Evolutionary conservation across 1,140 invertebrate species (phyloP).

Genomic region (Agrilus planipennis): DNA sequence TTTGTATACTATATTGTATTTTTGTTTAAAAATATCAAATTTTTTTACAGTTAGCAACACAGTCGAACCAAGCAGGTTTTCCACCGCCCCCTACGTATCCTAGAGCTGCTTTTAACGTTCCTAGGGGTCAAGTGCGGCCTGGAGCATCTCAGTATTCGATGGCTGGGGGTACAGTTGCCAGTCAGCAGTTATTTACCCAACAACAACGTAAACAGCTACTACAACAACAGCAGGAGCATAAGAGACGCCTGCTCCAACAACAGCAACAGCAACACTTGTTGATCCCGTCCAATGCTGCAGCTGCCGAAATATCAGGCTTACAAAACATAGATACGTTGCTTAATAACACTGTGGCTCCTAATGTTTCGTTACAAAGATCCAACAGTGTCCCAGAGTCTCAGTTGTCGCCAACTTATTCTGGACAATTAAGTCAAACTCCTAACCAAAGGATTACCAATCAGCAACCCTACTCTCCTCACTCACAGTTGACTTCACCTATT

Average conservation of each 20-base stretch:
- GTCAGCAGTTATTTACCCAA: constrained; percentile 29
- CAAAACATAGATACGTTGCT: constrained; percentile 67
- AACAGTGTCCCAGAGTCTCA: constrained; percentile 58
- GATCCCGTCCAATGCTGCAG: constrained; percentile 49
- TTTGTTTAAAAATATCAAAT: background rate
- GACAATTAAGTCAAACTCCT: constrained; percentile 22
- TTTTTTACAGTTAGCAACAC: constrained; percentile 10
- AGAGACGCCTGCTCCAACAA: constrained; percentile 44
- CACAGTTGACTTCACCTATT: constrained; percentile 33
- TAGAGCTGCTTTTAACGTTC: constrained; percentile 9
- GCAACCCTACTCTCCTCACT: constrained; percentile 37
- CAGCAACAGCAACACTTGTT: constrained; percentile 60
- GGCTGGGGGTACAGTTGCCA: constrained; percentile 11
- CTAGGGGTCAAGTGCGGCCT: constrained; percentile 32
- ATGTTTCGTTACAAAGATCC: constrained; percentile 59
- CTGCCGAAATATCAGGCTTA: constrained; percentile 47
- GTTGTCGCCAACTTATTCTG: constrained; percentile 49
- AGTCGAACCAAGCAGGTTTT: constrained; percentile 16
- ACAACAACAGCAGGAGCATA: constrained; percentile 34
- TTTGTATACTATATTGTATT: background rate
- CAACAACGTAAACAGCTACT: constrained; percentile 27
- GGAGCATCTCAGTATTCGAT: constrained; percentile 30
- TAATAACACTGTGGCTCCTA: constrained; percentile 66
- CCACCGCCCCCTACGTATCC: constrained; percentile 38
- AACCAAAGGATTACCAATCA: constrained; percentile 29